Base-by-base conservation (phyloP, 2,888 invertebrate genomes). In the Heliconius ethilla region DNA sequence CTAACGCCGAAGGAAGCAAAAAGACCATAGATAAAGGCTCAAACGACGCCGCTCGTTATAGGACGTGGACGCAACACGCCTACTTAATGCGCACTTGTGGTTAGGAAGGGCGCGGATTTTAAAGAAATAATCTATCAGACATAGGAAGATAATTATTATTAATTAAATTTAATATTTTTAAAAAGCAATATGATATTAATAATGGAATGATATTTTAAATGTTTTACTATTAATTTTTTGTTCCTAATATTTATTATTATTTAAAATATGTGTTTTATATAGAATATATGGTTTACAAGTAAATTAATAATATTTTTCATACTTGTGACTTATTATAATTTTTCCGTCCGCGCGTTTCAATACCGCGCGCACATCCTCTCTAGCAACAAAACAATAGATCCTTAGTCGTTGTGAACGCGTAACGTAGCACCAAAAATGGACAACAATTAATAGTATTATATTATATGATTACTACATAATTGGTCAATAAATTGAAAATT, bases 11-110 rank as follows among this genome's bases (percentile, higher is more conserved):
- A 83, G 84, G 86, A 85, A 84, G 83, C 84, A 83, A 81, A 82
- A 83, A 83, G 77, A 73, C 77, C 73, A 67, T 73, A 82, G 83
- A 83, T 84, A 83, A 79, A 81, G 79, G 81, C 79, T 82, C 84
- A 85, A 84, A 84, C 85, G 84, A 81, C 81, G 84, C 86, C 86
- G 87, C 86, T 87, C 83, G 82, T 84, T 84, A 83, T 82, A 82
- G 78, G 76, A 77, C 78, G 73, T 65, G 82, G 81, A 86, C 87
- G 84, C 83, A 85, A 83, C 81, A 81, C 74, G 85, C 79, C 81
- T 83, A 78, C 77, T 80, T 79, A 83, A 81, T 77, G 80, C 75
- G 77, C 18, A 51, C 18, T 73, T 79, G 75, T 73, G 79, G 81
- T 81, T 66, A 75, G 74, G 62, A 62, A 76, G 45, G 13, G 55